These are phyloP conservation scores for Anableps anableps DNA, from an alignment of 2,797 vertebrate species.

Conservation along the genomic window DNA sequence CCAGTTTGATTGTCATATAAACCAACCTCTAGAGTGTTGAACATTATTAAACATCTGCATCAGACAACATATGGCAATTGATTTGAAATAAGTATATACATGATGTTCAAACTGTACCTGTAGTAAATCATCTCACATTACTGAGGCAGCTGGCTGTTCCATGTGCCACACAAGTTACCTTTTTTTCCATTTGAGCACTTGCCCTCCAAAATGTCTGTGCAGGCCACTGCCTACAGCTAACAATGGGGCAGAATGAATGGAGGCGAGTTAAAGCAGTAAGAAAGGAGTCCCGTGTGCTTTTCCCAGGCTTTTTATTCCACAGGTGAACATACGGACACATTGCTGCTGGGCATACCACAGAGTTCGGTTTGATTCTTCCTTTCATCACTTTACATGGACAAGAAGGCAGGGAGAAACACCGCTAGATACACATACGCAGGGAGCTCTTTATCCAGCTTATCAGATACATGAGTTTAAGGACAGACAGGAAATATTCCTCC, in stretches of 20 bases:
- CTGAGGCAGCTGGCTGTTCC: neutral
- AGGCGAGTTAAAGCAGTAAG: conserved; percentile 19
- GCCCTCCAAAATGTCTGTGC: neutral
- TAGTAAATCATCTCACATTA: neutral
- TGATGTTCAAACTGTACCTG: neutral
- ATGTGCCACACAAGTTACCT: neutral
- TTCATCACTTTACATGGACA: neutral
- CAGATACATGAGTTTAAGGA: conserved; percentile 60
- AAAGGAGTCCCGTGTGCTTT: conserved; percentile 33
- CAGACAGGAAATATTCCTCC: conserved; percentile 69
- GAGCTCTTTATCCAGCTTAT: conserved; percentile 57
- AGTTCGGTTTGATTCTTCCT: conserved; percentile 35
- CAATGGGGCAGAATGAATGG: conserved; percentile 3
- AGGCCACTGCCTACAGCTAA: neutral
- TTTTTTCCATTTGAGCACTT: neutral
- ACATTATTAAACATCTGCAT: neutral
- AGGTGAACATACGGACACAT: conserved; percentile 48
- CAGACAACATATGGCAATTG: neutral
- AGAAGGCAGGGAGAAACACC: neutral
- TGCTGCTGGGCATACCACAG: conserved; percentile 31
- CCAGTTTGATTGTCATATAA: neutral
- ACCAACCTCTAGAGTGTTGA: neutral
- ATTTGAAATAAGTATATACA: neutral
- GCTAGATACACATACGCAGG: conserved; percentile 13
- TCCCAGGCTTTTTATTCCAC: conserved; percentile 32